Conservation (phyloP, 2,797 vertebrate species). For the Loriculus beryllinus region DNA sequence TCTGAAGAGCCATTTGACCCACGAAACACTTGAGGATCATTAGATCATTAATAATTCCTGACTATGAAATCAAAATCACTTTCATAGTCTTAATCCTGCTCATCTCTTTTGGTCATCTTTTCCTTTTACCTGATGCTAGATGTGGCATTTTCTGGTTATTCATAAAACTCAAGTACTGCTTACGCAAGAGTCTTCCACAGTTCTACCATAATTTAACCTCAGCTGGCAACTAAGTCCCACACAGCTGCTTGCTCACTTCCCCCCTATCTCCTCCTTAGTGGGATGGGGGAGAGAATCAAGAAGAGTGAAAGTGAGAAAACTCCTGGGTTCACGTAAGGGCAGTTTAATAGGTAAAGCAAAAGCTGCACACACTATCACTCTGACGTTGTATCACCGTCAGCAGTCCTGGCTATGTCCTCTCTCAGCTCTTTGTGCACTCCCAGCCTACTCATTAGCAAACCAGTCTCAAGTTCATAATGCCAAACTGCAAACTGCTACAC, state of each 20-base stretch:
- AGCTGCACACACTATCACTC: not conserved
- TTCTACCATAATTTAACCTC: not conserved
- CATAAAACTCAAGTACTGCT: not conserved
- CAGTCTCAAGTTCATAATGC: not conserved
- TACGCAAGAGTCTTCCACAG: not conserved
- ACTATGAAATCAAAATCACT: not conserved
- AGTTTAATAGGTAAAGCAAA: not conserved
- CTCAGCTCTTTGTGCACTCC: not conserved
- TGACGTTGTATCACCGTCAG: not conserved
- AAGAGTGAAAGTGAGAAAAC: not conserved
- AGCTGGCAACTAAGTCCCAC: not conserved
- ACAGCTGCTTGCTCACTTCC: rapidly evolving
- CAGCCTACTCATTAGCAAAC: not conserved
- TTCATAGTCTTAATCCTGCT: not conserved
- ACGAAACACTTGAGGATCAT: not conserved
- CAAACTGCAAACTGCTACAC: not conserved
- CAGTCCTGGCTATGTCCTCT: not conserved
- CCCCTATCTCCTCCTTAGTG: not conserved
- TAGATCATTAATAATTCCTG: not conserved
- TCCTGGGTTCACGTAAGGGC: not conserved
- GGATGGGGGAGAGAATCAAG: not conserved
- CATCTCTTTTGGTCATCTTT: not conserved
- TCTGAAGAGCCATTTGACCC: not conserved
- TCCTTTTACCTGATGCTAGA: not conserved
- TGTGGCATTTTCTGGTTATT: not conserved